Evolutionary conservation across 2,113 vertebrate species (phyloP), one percentile per base, ranked within the genome.

Genomic region (Paraplagusia blochii): DNA sequence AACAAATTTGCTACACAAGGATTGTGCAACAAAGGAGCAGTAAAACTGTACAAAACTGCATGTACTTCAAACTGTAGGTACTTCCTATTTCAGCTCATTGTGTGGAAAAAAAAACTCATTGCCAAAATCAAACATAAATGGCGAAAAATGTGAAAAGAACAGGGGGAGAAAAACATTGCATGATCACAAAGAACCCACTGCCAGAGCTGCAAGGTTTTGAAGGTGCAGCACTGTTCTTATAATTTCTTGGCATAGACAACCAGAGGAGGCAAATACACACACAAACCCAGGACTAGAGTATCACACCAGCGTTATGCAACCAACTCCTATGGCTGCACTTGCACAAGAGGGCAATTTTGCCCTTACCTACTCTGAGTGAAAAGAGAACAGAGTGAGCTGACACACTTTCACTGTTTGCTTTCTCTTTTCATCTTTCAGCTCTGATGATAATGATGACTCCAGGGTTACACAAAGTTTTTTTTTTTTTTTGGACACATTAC

Each of bases 281-380:
- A 33, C 45, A 58, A 55, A 58, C 50, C 35, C 49, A 29, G 49
- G 35, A 48, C 45, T 52, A 66, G 53, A 79, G 70, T 62, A 75
- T 66, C 70, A 79, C 77, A 81, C 64, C 56, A 72, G 70, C 70
- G 85, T 87, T 87, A 86, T 80, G 80, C 80, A 87, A 87, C 76
- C 76, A 66, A 75, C 76, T 81, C 78, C 65, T 74, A 76, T 58
- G 63, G 74, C 74, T 78, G 67, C 65, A 61, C 67, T 79, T 53
- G 63, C 74, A 66, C 78, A 75, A 56, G 69, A 73, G 72, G 63
- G 61, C 59, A 58, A 77, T 76, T 73, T 62, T 69, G 65, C 59
- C 64, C 68, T 78, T 77, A 65, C 80, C 68, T 79, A 74, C 56
- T 76, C 19, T 44, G 66, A 68, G 61, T 43, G 35, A 65, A 72